These are phyloP conservation scores for Sthenelais limicola DNA, from an alignment of 2,888 invertebrate genomes.

Conservation along the genomic window DNA sequence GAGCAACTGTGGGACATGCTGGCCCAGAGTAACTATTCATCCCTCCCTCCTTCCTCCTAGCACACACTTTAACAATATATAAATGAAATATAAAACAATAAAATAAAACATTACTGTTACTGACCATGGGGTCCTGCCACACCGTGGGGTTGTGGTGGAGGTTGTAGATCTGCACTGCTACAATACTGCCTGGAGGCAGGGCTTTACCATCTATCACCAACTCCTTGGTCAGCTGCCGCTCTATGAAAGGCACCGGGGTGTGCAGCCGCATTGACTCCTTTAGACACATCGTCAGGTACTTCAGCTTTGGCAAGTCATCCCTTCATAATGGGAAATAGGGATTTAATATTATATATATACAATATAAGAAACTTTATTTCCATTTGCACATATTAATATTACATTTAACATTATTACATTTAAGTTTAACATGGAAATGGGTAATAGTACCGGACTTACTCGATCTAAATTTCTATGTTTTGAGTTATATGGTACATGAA, in stretches of 20 bases:
- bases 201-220: conserved; percentile 55
- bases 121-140: conserved; percentile 55
- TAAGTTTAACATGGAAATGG: too few relatives aligned
- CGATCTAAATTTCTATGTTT: too few relatives aligned
- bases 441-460: too few relatives aligned
- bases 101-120: background rate
- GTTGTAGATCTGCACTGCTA: conserved; percentile 58
- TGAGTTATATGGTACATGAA: too few relatives aligned
- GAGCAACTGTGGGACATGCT: too few relatives aligned
- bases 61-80: background rate
- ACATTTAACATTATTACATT: too few relatives aligned
- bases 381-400: too few relatives aligned
- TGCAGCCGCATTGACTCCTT: conserved; percentile 62
- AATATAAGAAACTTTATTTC: too few relatives aligned
- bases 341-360: too few relatives aligned
- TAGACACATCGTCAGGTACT: conserved; percentile 62
- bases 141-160: conserved; percentile 59
- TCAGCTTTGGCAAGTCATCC: conserved; percentile 61
- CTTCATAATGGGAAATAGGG: conserved; percentile 51
- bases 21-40: too few relatives aligned
- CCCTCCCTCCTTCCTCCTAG: too few relatives aligned
- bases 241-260: conserved; percentile 60
- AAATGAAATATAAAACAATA: background rate
- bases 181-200: conserved; percentile 55
- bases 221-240: conserved; percentile 56